A percentile compares a stretch with the other conserved stretches of the same genome.
These are phyloP conservation scores for Periophthalmodon schlosseri DNA, from an alignment of 2,113 vertebrate genomes.

Conservation along the genomic window DNA sequence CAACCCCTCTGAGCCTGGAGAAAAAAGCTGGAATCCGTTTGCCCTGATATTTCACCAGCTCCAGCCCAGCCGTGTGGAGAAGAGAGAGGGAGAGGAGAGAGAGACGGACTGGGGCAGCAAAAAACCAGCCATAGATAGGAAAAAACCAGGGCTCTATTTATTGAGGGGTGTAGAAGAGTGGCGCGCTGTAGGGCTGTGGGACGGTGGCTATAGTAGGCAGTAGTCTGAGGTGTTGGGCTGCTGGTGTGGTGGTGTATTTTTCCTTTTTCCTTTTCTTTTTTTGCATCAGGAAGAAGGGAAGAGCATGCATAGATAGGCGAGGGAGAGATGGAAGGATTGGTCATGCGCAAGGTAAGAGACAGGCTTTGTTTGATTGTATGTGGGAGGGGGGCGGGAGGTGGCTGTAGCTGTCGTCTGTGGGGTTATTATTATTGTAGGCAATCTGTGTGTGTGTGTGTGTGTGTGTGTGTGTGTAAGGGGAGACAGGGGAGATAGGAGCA, in stretches of 20 bases:
- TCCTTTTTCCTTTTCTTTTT: constrained; percentile 45
- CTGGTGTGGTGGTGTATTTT: constrained; percentile 61
- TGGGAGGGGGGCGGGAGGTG: constrained; percentile 62
- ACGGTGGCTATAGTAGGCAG: constrained; percentile 47
- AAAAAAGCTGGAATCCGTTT: constrained; percentile 82
- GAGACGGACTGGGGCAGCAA: constrained; percentile 60
- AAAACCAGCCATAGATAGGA: constrained; percentile 72
- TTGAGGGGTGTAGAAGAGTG: constrained; percentile 70
- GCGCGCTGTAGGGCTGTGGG: constrained; percentile 69
- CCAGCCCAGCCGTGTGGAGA: constrained; percentile 74
- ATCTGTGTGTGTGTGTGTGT: constrained; percentile 62
- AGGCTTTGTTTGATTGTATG: constrained; percentile 79
- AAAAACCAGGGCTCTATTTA: constrained; percentile 72
- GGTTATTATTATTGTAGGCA: constrained; percentile 78
- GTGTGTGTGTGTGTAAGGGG: constrained; percentile 20
- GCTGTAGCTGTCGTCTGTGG: constrained; percentile 73
- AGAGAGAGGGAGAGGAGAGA: constrained; percentile 39
- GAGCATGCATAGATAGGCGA: constrained; percentile 64
- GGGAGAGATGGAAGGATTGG: constrained; percentile 72
- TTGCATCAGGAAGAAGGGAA: constrained; percentile 44
- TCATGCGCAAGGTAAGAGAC: constrained; percentile 81
- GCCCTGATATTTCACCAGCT: constrained; percentile 82
- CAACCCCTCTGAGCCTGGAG: constrained; percentile 80
- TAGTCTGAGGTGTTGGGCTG: constrained; percentile 68
- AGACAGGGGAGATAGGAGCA: constrained; percentile 69